Evolutionary conservation across 2,113 vertebrate genomes (phyloP), one percentile per base, ranked within the genome.

Genomic region (Coptodon rendalli): DNA sequence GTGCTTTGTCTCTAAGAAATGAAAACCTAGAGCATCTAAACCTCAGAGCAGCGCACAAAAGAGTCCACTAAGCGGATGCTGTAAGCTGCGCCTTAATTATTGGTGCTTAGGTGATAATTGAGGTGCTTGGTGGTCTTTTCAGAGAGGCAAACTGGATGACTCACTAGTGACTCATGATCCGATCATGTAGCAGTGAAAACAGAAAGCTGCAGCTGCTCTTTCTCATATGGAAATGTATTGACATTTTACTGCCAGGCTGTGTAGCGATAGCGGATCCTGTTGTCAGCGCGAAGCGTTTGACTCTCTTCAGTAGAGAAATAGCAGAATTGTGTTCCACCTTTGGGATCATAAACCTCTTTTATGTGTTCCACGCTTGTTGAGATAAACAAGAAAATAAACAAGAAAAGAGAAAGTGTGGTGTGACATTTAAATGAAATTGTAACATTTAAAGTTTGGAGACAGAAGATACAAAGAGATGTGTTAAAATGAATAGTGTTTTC

Each of bases 51-150:
- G 31, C 38, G 31, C 17, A 54, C 50, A 22, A 24, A 54, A 24
- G 48, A 53, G 11, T 52, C 2, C 45, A 0, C 5, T 0, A 9
- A 34, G 19, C 12, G 0, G 27, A 53, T 48, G 71, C 24, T 76
- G 71, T n/a, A 50, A 10, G 31, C 14, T 24, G 22, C 40, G 3
- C 5, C 27, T 17, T 19, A 31, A 68, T 79, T 43, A 78, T 52
- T 12, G 66, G 14, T 14, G 7, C 48, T 22, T 50, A 40, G 52
- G 5, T 3, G 24, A 84, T 87, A 53, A 86, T 11, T 57, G 63
- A 6, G 43, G 12, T 6, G 31, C 5, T 53, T 57, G 82, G 54
- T 8, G 17, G 9, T 19, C 17, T 83, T 86, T 68, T 43, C 38
- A n/a, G 17, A 27, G 27, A 45, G 6, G 40, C 19, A 66, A 38